These are phyloP conservation scores for Rhinolophus sinicus DNA, from an alignment of 2,113 vertebrate genomes.

Conservation along the genomic window DNA sequence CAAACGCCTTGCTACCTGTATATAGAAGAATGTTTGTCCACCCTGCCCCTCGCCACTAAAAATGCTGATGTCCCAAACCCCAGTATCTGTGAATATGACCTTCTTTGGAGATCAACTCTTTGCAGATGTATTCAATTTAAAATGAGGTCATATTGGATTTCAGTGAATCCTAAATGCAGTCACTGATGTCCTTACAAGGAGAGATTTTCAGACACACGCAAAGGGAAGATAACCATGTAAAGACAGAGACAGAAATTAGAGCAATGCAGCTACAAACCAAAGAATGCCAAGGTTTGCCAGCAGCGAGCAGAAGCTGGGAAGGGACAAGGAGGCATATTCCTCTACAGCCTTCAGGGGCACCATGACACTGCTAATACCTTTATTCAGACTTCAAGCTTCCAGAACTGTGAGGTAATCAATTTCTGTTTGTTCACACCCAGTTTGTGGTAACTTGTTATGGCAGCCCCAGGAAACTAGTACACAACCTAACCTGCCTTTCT, in stretches of 20 bases:
- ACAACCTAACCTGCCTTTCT: not conserved
- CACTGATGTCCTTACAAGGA: not conserved
- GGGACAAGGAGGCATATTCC: not conserved
- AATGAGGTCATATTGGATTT: not conserved
- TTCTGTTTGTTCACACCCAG: not conserved
- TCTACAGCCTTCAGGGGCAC: not conserved
- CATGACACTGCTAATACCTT: not conserved
- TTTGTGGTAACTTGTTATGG: not conserved
- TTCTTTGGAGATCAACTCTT: not conserved
- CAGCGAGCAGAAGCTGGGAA: not conserved
- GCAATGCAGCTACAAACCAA: not conserved
- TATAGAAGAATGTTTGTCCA: not conserved
- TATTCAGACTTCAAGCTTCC: not conserved
- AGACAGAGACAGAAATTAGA: not conserved
- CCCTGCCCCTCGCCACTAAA: not conserved
- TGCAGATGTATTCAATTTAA: not conserved
- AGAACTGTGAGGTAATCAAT: not conserved
- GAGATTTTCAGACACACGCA: not conserved
- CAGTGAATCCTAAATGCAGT: not conserved
- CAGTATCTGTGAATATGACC: not conserved
- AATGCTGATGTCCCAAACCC: not conserved
- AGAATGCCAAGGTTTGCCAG: not conserved
- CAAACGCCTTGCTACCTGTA: not conserved
- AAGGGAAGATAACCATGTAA: not conserved
- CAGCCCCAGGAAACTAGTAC: not conserved